Evolutionary conservation across 1,140 invertebrate genomes (phyloP).

Genomic region (Tetranychus urticae): DNA sequence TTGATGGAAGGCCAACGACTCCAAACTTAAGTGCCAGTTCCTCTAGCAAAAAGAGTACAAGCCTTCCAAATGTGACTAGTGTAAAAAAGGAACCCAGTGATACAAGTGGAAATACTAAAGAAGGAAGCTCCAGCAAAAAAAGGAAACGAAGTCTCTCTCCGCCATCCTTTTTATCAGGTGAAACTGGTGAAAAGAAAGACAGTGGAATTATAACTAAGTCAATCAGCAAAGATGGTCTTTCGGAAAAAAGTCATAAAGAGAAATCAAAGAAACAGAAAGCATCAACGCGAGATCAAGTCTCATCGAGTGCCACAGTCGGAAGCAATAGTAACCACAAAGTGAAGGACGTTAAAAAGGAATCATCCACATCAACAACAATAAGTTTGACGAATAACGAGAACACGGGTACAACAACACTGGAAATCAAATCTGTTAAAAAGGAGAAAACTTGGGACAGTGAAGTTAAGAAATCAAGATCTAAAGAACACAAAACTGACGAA

Average conservation of each 20-base stretch:
- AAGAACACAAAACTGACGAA: constrained; percentile 1
- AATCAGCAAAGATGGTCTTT: background rate
- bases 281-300: constrained; percentile 18
- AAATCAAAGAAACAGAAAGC: constrained; percentile 9
- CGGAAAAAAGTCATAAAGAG: constrained; percentile 5
- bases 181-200: background rate
- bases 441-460: constrained; percentile 8
- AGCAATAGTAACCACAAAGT: background rate
- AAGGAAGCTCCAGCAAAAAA: background rate
- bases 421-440: constrained; percentile 11
- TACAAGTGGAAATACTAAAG: background rate
- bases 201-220: background rate
- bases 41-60: background rate
- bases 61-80: no score
- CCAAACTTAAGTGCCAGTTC: background rate
- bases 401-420: constrained; percentile 16
- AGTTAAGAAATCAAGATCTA: constrained; percentile 1
- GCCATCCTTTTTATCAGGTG: background rate
- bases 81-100: no score
- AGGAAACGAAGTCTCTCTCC: background rate
- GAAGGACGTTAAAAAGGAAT: constrained; percentile 19
- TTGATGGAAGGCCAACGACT: background rate
- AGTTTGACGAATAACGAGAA: constrained; percentile 15
- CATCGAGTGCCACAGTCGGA: constrained; percentile 15
- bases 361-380: constrained; percentile 27